Evolutionary conservation across 2,113 vertebrate genomes (phyloP).

Genomic region (Clarias gariepinus): DNA sequence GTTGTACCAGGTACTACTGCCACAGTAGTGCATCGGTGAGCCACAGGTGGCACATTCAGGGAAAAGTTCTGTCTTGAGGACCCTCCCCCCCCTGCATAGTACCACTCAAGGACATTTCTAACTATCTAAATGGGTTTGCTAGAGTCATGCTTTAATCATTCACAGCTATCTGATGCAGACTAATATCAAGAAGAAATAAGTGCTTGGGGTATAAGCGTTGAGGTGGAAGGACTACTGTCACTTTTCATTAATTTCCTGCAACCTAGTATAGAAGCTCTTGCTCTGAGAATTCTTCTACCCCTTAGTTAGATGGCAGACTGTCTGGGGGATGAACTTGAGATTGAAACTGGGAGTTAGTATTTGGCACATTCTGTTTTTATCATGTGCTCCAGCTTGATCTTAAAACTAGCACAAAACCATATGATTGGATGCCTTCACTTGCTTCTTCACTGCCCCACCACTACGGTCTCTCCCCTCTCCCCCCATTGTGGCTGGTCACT

Average conservation of each 20-base stretch:
- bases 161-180: slow-evolving; percentile 64
- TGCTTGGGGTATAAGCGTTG: slow-evolving; percentile 73
- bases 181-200: slow-evolving; percentile 57
- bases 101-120: slow-evolving; percentile 64
- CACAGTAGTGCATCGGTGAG: slow-evolving; percentile 70
- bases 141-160: slow-evolving; percentile 66
- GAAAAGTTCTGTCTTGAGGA: slow-evolving; percentile 80
- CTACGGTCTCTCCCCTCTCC: slow-evolving; percentile 40
- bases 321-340: slow-evolving; percentile 72
- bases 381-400: slow-evolving; percentile 51
- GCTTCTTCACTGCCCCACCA: slow-evolving; percentile 43
- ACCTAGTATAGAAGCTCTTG: slow-evolving; percentile 49
- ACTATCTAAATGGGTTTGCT: slow-evolving; percentile 65
- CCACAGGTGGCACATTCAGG: slow-evolving; percentile 70
- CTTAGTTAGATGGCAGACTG: slow-evolving; percentile 64
- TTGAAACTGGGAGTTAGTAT: slow-evolving; percentile 52
- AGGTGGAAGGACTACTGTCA: slow-evolving; percentile 81
- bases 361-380: slow-evolving; percentile 53
- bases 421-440: slow-evolving; percentile 80
- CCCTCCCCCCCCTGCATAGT: slow-evolving; percentile 68
- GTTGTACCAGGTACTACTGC: slow-evolving; percentile 75
- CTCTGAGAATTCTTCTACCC: slow-evolving; percentile 39
- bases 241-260: slow-evolving; percentile 60
- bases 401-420: slow-evolving; percentile 63
- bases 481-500: slow-evolving; percentile 77